Evolutionary conservation across 2,888 invertebrate genomes (phyloP).

Genomic region (Apotomis capreana): DNA sequence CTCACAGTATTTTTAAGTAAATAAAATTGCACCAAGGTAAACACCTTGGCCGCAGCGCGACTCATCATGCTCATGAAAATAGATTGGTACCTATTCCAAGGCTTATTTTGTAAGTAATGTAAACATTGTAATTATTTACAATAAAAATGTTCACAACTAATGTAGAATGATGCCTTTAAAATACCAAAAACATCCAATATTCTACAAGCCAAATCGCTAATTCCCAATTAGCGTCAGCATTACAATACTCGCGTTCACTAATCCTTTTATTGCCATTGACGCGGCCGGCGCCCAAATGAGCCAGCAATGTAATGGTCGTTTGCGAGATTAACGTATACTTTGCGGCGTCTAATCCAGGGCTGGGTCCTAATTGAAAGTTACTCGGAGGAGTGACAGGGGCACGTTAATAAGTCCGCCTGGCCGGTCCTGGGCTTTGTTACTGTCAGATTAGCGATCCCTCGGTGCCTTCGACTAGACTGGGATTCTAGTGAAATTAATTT

Average conservation of each 20-base stretch:
- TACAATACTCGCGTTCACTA: slow-evolving; percentile 30
- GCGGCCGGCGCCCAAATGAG: slow-evolving; percentile 32
- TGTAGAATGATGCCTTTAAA: background rate
- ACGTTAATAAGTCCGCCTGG: slow-evolving; percentile 61
- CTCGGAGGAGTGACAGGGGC: slow-evolving; percentile 61
- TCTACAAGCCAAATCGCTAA: slow-evolving; percentile 6
- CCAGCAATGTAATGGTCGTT: slow-evolving; percentile 39
- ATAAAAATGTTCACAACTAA: no score
- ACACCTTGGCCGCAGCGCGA: no score
- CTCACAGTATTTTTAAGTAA: no score
- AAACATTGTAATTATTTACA: no score
- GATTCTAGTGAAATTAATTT: slow-evolving; percentile 41
- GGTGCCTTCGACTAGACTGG: slow-evolving; percentile 56
- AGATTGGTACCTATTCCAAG: no score
- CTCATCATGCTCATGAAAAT: no score
- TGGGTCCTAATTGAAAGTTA: slow-evolving; percentile 64
- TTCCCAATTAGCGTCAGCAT: slow-evolving; percentile 30
- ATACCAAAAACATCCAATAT: background rate
- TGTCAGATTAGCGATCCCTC: slow-evolving; percentile 67
- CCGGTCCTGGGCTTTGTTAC: slow-evolving; percentile 59
- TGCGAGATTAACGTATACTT: slow-evolving; percentile 41
- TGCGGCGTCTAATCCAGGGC: slow-evolving; percentile 49
- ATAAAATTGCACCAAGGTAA: no score
- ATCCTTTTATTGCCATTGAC: slow-evolving; percentile 39
- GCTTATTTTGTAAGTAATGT: no score